Conservation (phyloP, 2,113 vertebrate species). For the Pseudolaguvia tuberculata region DNA sequence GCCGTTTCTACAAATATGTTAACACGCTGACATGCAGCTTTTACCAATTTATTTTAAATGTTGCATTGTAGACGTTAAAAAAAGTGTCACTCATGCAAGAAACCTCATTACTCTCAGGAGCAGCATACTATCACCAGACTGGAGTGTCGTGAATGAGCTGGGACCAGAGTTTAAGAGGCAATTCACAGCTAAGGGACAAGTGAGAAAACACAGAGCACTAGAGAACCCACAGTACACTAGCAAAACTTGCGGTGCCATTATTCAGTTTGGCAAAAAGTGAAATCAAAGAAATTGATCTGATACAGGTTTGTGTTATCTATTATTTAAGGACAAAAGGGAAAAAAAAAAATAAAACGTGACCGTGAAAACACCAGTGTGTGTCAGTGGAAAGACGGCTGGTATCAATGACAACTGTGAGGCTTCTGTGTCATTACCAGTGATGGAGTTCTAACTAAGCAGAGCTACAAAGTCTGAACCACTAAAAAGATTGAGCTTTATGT, state of each 20-base stretch:
- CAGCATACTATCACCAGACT: slow-evolving; percentile 18
- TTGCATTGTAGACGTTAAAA: not conserved
- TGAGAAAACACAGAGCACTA: slow-evolving; percentile 18
- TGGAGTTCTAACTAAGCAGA: no score
- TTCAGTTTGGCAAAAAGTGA: not conserved
- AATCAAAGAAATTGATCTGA: slow-evolving; percentile 6
- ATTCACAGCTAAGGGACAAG: slow-evolving; percentile 29
- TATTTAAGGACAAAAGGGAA: no score
- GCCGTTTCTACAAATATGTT: slow-evolving; percentile 7
- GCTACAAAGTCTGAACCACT: no score
- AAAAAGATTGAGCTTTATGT: no score
- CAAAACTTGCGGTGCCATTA: not conserved
- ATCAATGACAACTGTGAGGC: no score
- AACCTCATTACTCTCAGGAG: slow-evolving; percentile 20
- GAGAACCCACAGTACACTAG: slow-evolving; percentile 1
- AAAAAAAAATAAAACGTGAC: no score
- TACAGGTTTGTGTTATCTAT: not conserved
- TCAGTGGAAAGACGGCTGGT: no score
- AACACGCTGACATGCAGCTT: not conserved
- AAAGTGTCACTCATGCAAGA: slow-evolving; percentile 11
- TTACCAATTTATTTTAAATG: not conserved
- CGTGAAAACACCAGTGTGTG: no score
- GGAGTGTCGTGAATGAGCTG: not conserved
- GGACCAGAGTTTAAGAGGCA: slow-evolving; percentile 26
- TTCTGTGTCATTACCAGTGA: no score